phyloP scores from a whole-genome alignment of 2,888 invertebrate genomes.

The Melikaiella ostensackeni region DNA sequence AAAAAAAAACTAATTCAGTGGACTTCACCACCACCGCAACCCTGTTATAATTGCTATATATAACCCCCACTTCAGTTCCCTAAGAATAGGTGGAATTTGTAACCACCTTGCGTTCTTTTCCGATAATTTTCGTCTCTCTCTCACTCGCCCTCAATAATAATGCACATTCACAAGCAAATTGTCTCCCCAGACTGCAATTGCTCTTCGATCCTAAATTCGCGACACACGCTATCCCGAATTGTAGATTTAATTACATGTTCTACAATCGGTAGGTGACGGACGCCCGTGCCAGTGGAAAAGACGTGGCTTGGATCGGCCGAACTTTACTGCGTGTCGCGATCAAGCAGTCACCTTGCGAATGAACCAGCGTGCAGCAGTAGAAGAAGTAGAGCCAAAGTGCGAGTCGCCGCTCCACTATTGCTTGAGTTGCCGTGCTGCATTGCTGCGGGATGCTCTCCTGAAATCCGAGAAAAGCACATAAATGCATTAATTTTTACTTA shows the following conservation, averaged over 20 bases:
- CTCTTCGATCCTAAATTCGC: constrained; percentile 3
- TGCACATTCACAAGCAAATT: background rate
- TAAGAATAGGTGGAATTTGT: background rate
- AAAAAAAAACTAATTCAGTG: background rate
- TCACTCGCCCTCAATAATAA: background rate
- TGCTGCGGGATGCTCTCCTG: constrained; percentile 80
- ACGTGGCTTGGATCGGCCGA: constrained; percentile 19
- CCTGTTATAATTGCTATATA: background rate
- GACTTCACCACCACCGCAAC: background rate
- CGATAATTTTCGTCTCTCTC: background rate
- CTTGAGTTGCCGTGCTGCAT: constrained; percentile 79
- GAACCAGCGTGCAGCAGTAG: constrained; percentile 71
- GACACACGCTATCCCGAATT: constrained; percentile 20
- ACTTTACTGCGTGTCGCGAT: constrained; percentile 51
- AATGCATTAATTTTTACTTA: constrained; percentile 44
- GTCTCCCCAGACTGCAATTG: background rate
- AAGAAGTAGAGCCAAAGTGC: constrained; percentile 71
- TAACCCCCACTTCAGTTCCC: background rate
- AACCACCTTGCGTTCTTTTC: background rate
- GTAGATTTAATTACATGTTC: background rate
- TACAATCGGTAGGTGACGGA: constrained; percentile 15
- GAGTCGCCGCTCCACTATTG: constrained; percentile 73
- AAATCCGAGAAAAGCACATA: constrained; percentile 36
- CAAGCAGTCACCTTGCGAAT: constrained; percentile 74
- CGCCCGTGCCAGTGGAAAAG: constrained; percentile 10